These are phyloP conservation scores for Chrysomela aeneicollis DNA, from an alignment of 2,888 invertebrate genomes.

Conservation along the genomic window DNA sequence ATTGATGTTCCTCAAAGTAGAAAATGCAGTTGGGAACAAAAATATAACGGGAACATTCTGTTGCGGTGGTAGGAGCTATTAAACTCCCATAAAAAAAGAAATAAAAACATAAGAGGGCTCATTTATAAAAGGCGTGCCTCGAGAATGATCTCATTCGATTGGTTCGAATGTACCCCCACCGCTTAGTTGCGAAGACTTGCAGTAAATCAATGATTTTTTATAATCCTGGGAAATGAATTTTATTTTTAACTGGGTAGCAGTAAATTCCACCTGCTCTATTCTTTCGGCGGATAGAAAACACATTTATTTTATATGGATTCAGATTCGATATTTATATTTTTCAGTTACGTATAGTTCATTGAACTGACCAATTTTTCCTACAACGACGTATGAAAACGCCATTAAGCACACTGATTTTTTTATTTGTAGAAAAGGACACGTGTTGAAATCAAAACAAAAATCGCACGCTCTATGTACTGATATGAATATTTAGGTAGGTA, in stretches of 20 bases:
- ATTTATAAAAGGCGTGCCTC: constrained; percentile 52
- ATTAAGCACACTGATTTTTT: too few relatives aligned
- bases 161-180: constrained; percentile 43
- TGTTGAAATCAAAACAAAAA: too few relatives aligned
- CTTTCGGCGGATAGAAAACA: background rate
- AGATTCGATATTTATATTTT: too few relatives aligned
- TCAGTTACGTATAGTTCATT: too few relatives aligned
- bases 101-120: constrained; percentile 55
- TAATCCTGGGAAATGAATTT: constrained; percentile 52
- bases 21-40: constrained; percentile 25
- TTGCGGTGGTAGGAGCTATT: constrained; percentile 45
- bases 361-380: too few relatives aligned
- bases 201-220: constrained; percentile 55
- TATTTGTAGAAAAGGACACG: too few relatives aligned
- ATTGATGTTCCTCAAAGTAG: constrained; percentile 28
- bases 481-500: too few relatives aligned
- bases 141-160: constrained; percentile 51
- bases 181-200: constrained; percentile 42
- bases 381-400: too few relatives aligned
- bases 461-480: too few relatives aligned
- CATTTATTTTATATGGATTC: too few relatives aligned
- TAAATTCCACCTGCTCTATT: constrained; percentile 32
- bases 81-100: constrained; percentile 53
- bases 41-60: constrained; percentile 36
- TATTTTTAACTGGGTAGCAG: constrained; percentile 40